These are phyloP conservation scores for Xestobium rufovillosum DNA, from an alignment of 2,888 invertebrate genomes.

Conservation along the genomic window DNA sequence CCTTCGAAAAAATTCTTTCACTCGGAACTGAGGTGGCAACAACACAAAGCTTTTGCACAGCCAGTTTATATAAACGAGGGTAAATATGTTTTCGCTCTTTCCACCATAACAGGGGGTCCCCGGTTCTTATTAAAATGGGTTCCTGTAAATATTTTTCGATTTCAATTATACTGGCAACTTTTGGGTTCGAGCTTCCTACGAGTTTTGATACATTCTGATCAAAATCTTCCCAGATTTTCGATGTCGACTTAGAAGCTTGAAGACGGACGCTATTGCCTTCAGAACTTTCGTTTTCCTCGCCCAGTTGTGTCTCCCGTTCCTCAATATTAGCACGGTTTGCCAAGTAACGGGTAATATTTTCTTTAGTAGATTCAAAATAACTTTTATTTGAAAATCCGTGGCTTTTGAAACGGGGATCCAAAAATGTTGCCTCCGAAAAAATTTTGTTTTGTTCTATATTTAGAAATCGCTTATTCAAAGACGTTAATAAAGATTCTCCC, in stretches of 20 bases:
- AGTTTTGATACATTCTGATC: conserved; percentile 9
- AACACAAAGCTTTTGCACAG: conserved; percentile 19
- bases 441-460: neutral
- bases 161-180: conserved; percentile 11
- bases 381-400: neutral
- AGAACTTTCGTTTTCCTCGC: too few relatives aligned
- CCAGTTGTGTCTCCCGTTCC: too few relatives aligned
- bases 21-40: conserved; percentile 28
- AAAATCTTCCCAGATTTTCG: conserved; percentile 9
- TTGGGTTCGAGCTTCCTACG: too few relatives aligned
- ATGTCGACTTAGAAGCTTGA: too few relatives aligned
- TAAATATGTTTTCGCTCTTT: conserved; percentile 5
- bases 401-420: neutral
- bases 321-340: too few relatives aligned
- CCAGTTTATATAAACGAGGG: conserved; percentile 9
- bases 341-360: neutral
- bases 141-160: conserved; percentile 14
- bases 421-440: neutral
- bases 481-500: neutral
- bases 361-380: neutral
- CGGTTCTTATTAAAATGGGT: conserved; percentile 9
- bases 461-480: neutral
- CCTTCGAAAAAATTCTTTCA: conserved; percentile 28
- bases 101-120: conserved; percentile 18
- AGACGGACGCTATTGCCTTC: too few relatives aligned